Conservation (phyloP, 2,888 invertebrate genomes). For the Cryptocephalus primarius region DNA sequence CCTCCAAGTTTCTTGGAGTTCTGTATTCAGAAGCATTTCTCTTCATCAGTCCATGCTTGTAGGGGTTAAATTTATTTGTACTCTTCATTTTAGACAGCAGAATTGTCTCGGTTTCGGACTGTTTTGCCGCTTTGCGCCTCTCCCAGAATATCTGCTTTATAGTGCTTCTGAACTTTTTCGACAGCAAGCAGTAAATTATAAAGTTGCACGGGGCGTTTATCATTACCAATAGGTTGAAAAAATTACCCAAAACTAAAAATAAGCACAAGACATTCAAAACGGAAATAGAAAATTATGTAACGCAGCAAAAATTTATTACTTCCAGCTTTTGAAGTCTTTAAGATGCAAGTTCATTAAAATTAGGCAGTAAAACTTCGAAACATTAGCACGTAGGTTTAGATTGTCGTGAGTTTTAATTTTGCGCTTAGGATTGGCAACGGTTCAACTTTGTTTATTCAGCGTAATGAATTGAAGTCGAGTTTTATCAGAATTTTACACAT, state of each 20-base stretch:
- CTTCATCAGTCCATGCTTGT: constrained; percentile 24
- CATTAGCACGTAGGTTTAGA: not conserved
- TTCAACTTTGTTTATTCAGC: too few relatives aligned
- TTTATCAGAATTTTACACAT: too few relatives aligned
- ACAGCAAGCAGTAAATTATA: constrained; percentile 65
- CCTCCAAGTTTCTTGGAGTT: constrained; percentile 37
- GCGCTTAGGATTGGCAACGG: not conserved
- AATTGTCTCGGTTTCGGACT: constrained; percentile 22
- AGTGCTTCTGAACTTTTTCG: constrained; percentile 60
- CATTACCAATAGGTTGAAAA: constrained; percentile 59
- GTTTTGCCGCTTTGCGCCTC: constrained; percentile 22
- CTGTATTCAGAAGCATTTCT: constrained; percentile 28
- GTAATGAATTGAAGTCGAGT: too few relatives aligned
- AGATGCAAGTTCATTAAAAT: too few relatives aligned
- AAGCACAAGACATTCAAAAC: not conserved
- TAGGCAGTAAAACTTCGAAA: not conserved
- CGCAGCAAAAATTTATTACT: too few relatives aligned
- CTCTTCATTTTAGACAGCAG: constrained; percentile 21
- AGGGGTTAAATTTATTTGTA: constrained; percentile 22
- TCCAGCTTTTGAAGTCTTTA: too few relatives aligned
- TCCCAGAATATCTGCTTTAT: constrained; percentile 31
- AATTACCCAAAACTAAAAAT: constrained; percentile 50
- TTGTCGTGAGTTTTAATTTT: not conserved
- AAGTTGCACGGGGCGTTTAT: constrained; percentile 69
- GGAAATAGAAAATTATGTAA: too few relatives aligned